Percentiles rank a stretch among this genome's conserved stretches.
Evolutionary conservation across 2,113 vertebrate genomes (phyloP).

Genomic region (Thomomys bottae): DNA sequence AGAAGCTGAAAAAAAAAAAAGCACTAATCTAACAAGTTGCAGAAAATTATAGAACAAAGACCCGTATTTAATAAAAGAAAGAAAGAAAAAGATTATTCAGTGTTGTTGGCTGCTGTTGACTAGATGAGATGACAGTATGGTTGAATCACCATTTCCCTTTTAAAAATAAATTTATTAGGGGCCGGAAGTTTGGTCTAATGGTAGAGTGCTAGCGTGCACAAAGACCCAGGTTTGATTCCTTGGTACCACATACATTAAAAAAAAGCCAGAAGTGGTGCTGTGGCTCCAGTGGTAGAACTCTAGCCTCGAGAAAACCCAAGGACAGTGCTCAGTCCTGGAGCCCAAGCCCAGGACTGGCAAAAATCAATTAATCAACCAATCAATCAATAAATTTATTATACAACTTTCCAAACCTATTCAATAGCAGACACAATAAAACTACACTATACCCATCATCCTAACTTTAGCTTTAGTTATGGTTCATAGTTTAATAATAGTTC

Average conservation of each 20-base stretch:
- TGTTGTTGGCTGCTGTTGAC: not conserved
- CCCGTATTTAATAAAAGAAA: not conserved
- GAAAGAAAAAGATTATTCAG: not conserved
- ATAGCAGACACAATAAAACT: not conserved
- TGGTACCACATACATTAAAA: too few relatives aligned
- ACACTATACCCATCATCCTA: not conserved
- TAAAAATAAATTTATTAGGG: not conserved
- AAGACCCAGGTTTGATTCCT: too few relatives aligned
- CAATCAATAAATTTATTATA: slow-evolving; percentile 5
- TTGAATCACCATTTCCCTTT: not conserved
- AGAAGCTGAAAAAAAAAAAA: slow-evolving; percentile 8
- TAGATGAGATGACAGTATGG: not conserved
- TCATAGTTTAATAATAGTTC: not conserved
- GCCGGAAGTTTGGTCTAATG: too few relatives aligned
- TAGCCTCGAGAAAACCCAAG: too few relatives aligned
- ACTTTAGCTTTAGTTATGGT: not conserved
- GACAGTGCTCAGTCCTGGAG: too few relatives aligned
- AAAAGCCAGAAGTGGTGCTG: too few relatives aligned
- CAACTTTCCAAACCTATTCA: slow-evolving; percentile 26
- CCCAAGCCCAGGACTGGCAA: too few relatives aligned
- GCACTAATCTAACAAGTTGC: not conserved
- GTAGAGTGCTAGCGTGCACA: too few relatives aligned
- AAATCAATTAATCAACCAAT: too few relatives aligned
- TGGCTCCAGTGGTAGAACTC: too few relatives aligned
- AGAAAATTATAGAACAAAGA: not conserved